Evolutionary conservation across 2,797 vertebrate species (phyloP), one percentile per base, ranked within the genome.

Genomic region (Euthynnus affinis): DNA sequence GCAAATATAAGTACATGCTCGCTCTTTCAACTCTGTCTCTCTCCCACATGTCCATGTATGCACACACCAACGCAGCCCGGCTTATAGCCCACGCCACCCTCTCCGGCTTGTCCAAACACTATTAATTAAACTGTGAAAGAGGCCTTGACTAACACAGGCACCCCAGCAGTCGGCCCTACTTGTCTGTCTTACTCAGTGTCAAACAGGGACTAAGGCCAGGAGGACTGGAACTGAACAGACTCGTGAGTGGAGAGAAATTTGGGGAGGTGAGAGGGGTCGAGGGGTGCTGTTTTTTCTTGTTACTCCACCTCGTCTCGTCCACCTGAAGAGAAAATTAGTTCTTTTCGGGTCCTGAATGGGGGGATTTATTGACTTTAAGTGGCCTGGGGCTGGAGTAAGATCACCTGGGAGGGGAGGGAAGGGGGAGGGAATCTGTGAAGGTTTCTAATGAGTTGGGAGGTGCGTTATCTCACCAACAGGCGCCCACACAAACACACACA

Each of bases 91-190:
- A 62, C 79, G 83, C 83, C 89, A 83, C 86, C 88, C 90, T 88
- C 91, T 88, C 86, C 85, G 70, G 85, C 91, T 93, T 94, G 90
- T 95, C 90, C 92, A 94, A 95, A 95, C 93, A 94, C 93, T 93
- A 94, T 94, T 94, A 95, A 94, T 95, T 94, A 94, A 95, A 95
- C 90, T 93, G 94, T 94, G 94, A 95, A 95, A 95, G 94, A 90
- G 93, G 93, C 93, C 94, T 94, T 94, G 92, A 95, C 92, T 94
- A 92, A 91, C 92, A 87, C 87, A 82, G 87, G 86, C 92, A 88
- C 82, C 90, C 90, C 88, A 91, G 90, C 91, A 89, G 89, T 87
- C 83, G 58, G 90, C 89, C 86, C 79, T 66, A 88, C 93, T 91
- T 94, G 94, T 94, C 94, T 90, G 91, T 95, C 93, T 94, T 91